Evolutionary conservation across 1,140 invertebrate species (phyloP), one percentile per base, ranked within the genome.

Genomic region (Drosophila arawakana): DNA sequence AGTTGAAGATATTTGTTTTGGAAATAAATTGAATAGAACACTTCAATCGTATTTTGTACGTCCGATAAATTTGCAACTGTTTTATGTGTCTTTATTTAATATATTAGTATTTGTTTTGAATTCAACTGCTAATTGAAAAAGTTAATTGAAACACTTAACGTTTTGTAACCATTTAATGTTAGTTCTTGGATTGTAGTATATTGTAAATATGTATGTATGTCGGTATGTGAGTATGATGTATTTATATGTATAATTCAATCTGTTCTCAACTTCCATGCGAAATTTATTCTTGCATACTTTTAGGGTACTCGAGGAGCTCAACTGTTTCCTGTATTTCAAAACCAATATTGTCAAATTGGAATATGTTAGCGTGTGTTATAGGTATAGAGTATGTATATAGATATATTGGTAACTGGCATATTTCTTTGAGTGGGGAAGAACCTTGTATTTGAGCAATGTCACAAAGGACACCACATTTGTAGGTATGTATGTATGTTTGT

Each of bases 1-100:
- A 65, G 68, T 65, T 71, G 52, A 81, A 75, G 73, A 72, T 67
- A 71, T 68, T 61, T 67, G 25, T 30, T 30, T 30, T 21, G 18
- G 44, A 86, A 80, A 83, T 74, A 74, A 86, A 77, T 72, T 35
- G 25, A 88, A 81, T 86, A 47, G 61, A 81, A 85, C 44, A 62
- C 65, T 60, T 67, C 39, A 46, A 41, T 61, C 47, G 50, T 50
- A 68, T 43, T 59, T 68, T 63, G 63, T 70, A 62, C 60, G 70
- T 65, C 44, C 49, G 25, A 67, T 62, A 76, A 70, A 46, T 44
- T 67, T 62, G 49, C 49, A 77, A 75, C 69, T 61, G 54, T 35
- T 30, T 30, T 30, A 6, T 30, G 6, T 30, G 25, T 30, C 6
- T 30, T 30, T 30, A 30, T 30, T 30, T 5, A 5, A 5, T 30